Evolutionary conservation across 2,113 vertebrate species (phyloP).

Genomic region (Eublepharis macularius): DNA sequence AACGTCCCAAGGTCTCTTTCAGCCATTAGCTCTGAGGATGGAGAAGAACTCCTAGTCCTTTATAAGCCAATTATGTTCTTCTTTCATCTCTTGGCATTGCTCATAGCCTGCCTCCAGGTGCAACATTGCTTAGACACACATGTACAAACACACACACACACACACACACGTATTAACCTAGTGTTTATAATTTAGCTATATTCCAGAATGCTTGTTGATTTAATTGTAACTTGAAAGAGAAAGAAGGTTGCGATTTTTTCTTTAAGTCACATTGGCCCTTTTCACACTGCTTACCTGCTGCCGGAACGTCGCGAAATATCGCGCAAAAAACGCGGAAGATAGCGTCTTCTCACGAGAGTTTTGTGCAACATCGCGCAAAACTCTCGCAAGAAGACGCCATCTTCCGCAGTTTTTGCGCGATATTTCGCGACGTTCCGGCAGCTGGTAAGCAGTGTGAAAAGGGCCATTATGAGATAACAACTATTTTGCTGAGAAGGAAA

Average conservation of each 20-base stretch:
- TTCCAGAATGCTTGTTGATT: not conserved
- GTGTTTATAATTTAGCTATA: not conserved
- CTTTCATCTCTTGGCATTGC: not conserved
- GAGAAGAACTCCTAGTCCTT: not conserved
- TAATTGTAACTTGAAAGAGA: not conserved
- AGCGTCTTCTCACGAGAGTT: too few relatives aligned
- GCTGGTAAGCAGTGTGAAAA: too few relatives aligned
- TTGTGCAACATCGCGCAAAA: too few relatives aligned
- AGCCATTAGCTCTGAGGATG: not conserved
- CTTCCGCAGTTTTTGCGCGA: too few relatives aligned
- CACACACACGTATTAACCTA: not conserved
- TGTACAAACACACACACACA: not conserved
- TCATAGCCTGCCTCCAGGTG: not conserved
- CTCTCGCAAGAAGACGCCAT: too few relatives aligned
- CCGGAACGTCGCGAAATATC: too few relatives aligned
- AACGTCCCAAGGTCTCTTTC: not conserved
- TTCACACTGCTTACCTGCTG: too few relatives aligned
- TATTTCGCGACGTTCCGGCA: too few relatives aligned
- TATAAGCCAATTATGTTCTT: not conserved
- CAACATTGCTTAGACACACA: not conserved
- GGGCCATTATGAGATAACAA: too few relatives aligned
- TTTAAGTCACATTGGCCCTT: not conserved
- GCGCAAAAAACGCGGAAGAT: too few relatives aligned
- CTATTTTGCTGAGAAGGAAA: constrained; percentile 2
- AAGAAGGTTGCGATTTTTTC: not conserved